Base-by-base conservation (phyloP, 92 coral and sea anemone species). In the Epizoanthus rinbou region DNA sequence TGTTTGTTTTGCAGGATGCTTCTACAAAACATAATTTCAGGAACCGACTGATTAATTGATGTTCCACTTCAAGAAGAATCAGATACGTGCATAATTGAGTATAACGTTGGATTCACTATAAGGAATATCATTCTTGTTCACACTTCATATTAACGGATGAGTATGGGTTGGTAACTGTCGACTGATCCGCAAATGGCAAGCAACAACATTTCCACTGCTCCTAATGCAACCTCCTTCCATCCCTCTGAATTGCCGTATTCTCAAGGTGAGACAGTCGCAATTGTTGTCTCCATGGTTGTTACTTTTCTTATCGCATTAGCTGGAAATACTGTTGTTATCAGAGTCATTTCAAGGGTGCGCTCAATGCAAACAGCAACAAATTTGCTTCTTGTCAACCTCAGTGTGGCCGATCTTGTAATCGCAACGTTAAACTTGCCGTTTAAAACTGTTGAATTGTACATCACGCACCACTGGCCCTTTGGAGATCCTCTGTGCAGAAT, bases 291-390 rank as follows among this genome's bases (percentile, higher is more conserved):
- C 7, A 81, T 86, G 80, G 63, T 76, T 60, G 50, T 85, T 57
- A 78, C 92, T 59, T 91, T 91, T 25, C 74, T 86, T 43, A 76
- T 89, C 3, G 98, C 95, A 10, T 57, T 93, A 39, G 87, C 92
- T 52, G 95, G 92, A 22, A 93, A 93, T 73, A 63, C 89, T 5
- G 53, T 89, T 45, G 98, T 93, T 33, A 87, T 93, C 28, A 76
- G 63, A 13, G 90, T 93, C 63, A 87, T 93, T 53, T 87, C 90
- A 22, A 87, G 88, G 41, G 90, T 91, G 11, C 98, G 78, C 84
- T 85, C 80, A 75, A 88, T 91, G 98, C 88, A 79, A n/a, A 93
- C 94, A 66, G 89, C 98, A 17, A 93, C 98, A 5, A 93, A 91
- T 82, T 64, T 87, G 45, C 85, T 93, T 58, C 88, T 93, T 16